Evolutionary conservation across 2,888 invertebrate genomes (phyloP), one percentile per base, ranked within the genome.

Genomic region (Drosophila silvestris): DNA sequence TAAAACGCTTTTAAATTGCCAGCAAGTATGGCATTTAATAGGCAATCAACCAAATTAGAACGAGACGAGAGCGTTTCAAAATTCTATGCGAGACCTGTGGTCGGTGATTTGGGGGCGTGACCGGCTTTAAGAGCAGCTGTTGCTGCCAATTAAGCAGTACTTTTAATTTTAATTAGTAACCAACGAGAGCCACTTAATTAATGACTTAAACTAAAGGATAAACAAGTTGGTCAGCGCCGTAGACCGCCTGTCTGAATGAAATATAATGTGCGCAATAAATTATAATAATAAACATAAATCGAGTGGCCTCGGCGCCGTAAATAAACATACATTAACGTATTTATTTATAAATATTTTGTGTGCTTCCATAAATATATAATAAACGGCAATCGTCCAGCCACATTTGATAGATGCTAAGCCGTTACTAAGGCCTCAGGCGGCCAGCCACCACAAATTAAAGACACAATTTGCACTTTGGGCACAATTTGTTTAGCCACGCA

Each of bases 81-180:
- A 69, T 47, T 50, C 39, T 30, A 52, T n/a, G 51, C n/a, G 26
- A 41, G 22, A 51, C 5, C 53, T 50, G 59, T 33, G 57, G 52
- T 52, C 32, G 14, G 33, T 7, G n/a, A n/a, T 26, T 19, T 22
- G 28, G 32, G 19, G 10, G 53, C 28, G 37, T 57, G 65, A 26
- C 58, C 57, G 53, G 39, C 44, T 35, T 50, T n/a, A 51, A 65
- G 60, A 70, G 65, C 83, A 75, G 86, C 77, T 75, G 81, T 74
- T 78, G 87, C 67, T 77, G 60, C 84, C 89, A 86, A 81, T 86
- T 86, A 89, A 71, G 83, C 76, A 54, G 74, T 76, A 87, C 84
- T 85, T 85, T 87, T 77, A 81, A 87, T 85, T 84, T 89, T 85
- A 85, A 85, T 85, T 85, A 85, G 90, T 82, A 67, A 50, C 72